A percentile compares a stretch with the other conserved stretches of the same genome.
These are phyloP conservation scores for Monopterus albus DNA, from an alignment of 2,113 vertebrate species.

Conservation along the genomic window DNA sequence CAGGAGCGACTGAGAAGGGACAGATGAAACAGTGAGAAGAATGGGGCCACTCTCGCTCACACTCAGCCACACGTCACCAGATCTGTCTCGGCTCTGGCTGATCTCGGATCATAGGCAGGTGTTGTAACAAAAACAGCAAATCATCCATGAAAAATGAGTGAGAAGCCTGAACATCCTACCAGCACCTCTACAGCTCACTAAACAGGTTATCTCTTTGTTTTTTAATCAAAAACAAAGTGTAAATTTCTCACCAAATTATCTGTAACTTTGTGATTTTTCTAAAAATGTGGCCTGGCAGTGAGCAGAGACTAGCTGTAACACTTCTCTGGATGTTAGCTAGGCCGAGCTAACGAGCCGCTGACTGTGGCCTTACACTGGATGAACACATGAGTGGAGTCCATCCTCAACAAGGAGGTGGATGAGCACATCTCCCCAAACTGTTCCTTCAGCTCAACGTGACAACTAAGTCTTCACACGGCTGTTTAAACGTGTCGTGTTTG, in stretches of 20 bases:
- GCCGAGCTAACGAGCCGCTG: not conserved
- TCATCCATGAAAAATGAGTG: constrained; percentile 15
- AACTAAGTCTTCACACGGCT: not conserved
- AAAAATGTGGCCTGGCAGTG: no score
- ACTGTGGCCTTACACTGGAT: not conserved
- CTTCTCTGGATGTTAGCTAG: no score
- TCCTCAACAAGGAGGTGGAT: not conserved
- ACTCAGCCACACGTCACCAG: constrained; percentile 29
- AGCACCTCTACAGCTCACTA: no score
- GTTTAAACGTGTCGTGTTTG: not conserved
- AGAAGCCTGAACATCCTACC: not conserved
- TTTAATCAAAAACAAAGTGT: no score
- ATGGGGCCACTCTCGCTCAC: constrained; percentile 46
- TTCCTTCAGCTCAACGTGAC: constrained; percentile 7
- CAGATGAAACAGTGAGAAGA: constrained; percentile 3
- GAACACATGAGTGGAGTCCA: not conserved
- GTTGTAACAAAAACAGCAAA: constrained; percentile 14
- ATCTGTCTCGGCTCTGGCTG: constrained; percentile 37
- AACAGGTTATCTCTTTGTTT: no score
- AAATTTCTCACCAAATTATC: no score
- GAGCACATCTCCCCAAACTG: constrained; percentile 1
- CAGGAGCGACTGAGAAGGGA: constrained; percentile 11
- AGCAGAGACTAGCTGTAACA: no score
- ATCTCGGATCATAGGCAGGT: constrained; percentile 12
- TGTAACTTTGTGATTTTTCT: no score